A percentile compares a stretch with the other conserved stretches of the same genome.
These are phyloP conservation scores for Drosophila subsilvestris DNA, from an alignment of 2,888 invertebrate species.

Conservation along the genomic window DNA sequence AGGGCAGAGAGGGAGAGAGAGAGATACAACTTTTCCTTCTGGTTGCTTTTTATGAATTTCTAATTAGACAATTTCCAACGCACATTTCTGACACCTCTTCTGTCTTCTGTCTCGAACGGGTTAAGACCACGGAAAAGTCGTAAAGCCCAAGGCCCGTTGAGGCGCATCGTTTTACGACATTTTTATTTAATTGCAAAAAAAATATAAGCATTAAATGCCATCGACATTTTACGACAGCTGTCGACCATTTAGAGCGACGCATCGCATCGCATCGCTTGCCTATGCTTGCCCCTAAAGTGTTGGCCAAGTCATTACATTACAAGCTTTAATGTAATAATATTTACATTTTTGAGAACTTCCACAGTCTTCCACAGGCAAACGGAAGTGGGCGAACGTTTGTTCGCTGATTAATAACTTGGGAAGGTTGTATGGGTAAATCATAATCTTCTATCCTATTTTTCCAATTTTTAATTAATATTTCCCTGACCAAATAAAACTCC, in stretches of 20 bases:
- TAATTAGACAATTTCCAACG: conserved; percentile 67
- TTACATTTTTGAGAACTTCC: conserved; percentile 47
- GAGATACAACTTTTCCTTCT: neutral
- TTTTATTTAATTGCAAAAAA: conserved; percentile 74
- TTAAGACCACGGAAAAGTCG: conserved; percentile 42
- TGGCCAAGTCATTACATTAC: conserved; percentile 55
- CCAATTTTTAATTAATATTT: no score
- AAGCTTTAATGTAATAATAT: conserved; percentile 58
- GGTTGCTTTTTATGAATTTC: conserved; percentile 62
- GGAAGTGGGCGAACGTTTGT: conserved; percentile 32
- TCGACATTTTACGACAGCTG: conserved; percentile 62
- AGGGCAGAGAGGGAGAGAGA: no score
- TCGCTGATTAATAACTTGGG: conserved; percentile 16
- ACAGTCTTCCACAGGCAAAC: neutral
- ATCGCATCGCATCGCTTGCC: conserved; percentile 7
- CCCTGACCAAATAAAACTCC: neutral
- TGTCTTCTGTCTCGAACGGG: conserved; percentile 42
- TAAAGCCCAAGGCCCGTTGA: conserved; percentile 33
- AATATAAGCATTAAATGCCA: conserved; percentile 52
- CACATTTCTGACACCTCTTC: conserved; percentile 70
- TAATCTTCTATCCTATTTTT: no score
- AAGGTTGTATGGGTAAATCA: no score
- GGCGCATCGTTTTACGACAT: conserved; percentile 65
- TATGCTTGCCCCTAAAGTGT: conserved; percentile 50
- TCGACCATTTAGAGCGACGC: conserved; percentile 44